Conservation (phyloP, 2,888 invertebrate genomes). For the Tachina grossa region DNA sequence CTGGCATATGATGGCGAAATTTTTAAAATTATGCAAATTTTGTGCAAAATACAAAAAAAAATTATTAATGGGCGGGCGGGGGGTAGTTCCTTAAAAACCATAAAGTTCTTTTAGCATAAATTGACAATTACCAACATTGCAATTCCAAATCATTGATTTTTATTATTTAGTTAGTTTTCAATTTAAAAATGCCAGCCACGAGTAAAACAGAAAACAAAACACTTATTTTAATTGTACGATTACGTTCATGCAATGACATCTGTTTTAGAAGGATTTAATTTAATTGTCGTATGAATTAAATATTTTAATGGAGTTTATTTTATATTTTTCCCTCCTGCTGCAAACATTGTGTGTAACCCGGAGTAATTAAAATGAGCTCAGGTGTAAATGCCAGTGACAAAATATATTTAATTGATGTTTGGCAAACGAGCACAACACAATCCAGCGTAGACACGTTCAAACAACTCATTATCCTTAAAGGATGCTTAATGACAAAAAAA, state of each 20-base stretch:
- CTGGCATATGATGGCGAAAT: conserved; percentile 70
- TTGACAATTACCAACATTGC: conserved; percentile 65
- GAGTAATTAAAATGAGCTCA: conserved; percentile 82
- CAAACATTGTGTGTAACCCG: conserved; percentile 8
- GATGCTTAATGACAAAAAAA: conserved; percentile 21
- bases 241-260: conserved; percentile 54
- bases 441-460: conserved; percentile 34
- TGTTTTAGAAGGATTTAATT: conserved; percentile 69
- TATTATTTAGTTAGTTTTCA: conserved; percentile 67
- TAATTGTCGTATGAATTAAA: conserved; percentile 68
- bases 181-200: conserved; percentile 51
- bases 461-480: conserved; percentile 59
- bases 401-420: conserved; percentile 80
- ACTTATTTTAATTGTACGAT: conserved; percentile 28
- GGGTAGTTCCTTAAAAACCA: conserved; percentile 54
- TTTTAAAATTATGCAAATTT: conserved; percentile 69
- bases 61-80: conserved; percentile 33
- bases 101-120: conserved; percentile 59
- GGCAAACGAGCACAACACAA: conserved; percentile 47
- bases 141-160: conserved; percentile 68
- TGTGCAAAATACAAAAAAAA: conserved; percentile 59
- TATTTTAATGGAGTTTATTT: conserved; percentile 67
- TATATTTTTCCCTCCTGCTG: conserved; percentile 11
- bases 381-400: conserved; percentile 82
- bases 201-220: conserved; percentile 30